A percentile compares a stretch with the other conserved stretches of the same genome.
phyloP scores from a whole-genome alignment of 2,113 vertebrate genomes.

The Antennarius striatus region DNA sequence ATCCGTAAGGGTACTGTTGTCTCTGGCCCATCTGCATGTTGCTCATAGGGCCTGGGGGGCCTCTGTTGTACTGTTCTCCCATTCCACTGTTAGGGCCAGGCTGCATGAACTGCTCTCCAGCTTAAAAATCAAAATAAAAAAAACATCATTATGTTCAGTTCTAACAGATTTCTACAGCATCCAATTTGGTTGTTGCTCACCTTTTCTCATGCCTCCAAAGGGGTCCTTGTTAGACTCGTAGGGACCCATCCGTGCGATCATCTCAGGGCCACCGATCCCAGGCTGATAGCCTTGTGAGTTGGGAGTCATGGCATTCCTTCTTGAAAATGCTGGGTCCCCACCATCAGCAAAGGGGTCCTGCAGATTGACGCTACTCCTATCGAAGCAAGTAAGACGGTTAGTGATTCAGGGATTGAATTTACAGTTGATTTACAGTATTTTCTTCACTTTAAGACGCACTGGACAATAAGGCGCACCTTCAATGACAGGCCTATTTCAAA shows the following conservation, averaged over 20 bases:
- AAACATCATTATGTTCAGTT: background rate
- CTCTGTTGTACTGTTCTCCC: constrained; percentile 92
- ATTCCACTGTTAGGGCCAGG: constrained; percentile 92
- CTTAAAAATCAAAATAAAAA: constrained; percentile 55
- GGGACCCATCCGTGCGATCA: constrained; percentile 91
- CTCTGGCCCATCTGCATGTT: constrained; percentile 93
- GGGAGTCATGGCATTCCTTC: constrained; percentile 94
- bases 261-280: constrained; percentile 91
- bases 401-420: too few relatives aligned
- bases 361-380: constrained; percentile 93
- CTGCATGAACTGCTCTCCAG: constrained; percentile 94
- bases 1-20: constrained; percentile 94
- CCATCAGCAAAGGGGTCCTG: constrained; percentile 96
- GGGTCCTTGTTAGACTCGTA: constrained; percentile 97
- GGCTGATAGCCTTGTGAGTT: constrained; percentile 94
- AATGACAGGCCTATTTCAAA: too few relatives aligned
- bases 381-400: background rate
- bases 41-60: constrained; percentile 86
- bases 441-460: too few relatives aligned
- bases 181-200: constrained; percentile 64
- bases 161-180: background rate
- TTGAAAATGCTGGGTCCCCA: constrained; percentile 91
- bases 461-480: too few relatives aligned
- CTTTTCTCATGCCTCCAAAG: constrained; percentile 98
- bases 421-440: too few relatives aligned